Evolutionary conservation across 2,113 vertebrate genomes (phyloP).

Genomic region (Notarius lentiginosus): DNA sequence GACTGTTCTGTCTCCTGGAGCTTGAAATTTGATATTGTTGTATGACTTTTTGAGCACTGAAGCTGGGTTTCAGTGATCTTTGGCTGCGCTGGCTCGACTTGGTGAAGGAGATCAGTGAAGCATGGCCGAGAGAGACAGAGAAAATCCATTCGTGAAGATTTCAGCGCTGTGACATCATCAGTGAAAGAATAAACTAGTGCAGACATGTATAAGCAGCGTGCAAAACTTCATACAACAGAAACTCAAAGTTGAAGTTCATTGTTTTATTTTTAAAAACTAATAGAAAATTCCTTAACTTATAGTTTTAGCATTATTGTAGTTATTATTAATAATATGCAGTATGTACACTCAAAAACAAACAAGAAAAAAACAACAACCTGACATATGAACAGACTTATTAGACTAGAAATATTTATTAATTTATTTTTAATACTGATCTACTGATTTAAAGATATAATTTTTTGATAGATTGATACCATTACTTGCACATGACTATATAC

Average conservation of each 20-base stretch:
- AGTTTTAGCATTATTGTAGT: not conserved
- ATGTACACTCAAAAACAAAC: not conserved
- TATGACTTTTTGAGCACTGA: not conserved
- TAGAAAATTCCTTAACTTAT: not conserved
- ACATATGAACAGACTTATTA: no score
- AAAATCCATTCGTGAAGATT: constrained; percentile 16
- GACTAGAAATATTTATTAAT: no score
- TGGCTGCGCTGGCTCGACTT: not conserved
- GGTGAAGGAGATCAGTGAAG: constrained; percentile 10
- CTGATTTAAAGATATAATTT: no score
- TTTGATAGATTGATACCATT: no score
- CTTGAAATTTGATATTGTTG: constrained; percentile 23
- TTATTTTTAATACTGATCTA: no score
- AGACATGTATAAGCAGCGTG: not conserved
- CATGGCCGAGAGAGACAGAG: not conserved
- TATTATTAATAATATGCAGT: not conserved
- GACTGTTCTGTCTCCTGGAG: constrained; percentile 23
- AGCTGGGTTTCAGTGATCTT: constrained; percentile 25
- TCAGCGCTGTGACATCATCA: not conserved
- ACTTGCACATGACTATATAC: no score
- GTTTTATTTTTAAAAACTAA: not conserved
- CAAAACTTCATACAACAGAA: not conserved
- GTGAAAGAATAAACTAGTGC: not conserved
- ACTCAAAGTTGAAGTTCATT: not conserved
- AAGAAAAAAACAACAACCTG: no score